Evolutionary conservation across 2,888 invertebrate genomes (phyloP), one percentile per base, ranked within the genome.

Genomic region (Thereva nobilitata): DNA sequence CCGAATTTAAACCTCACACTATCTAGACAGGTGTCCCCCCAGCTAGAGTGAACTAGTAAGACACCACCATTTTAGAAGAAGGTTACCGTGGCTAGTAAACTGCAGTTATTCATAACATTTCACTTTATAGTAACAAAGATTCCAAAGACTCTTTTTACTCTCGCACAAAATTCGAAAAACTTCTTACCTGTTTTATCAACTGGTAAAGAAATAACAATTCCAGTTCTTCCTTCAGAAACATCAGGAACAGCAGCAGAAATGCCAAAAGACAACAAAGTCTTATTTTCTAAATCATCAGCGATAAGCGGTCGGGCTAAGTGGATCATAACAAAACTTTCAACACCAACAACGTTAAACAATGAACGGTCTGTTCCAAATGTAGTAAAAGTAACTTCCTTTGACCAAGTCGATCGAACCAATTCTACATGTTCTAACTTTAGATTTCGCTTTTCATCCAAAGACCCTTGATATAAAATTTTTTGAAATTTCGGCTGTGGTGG

Each of bases 401-500:
- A 41, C 67, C 73, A 74, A 3, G 73, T 73, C 6, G 52, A 64
- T 5, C 57, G 38, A 4, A 47, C 12, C 12, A 75, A 53, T n/a
- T 64, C 40, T n/a, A 73, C 10, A 35, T 64, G 35, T 42, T 35
- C 35, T 1, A 71, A 57, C 2, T 59, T 5, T 1, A 75, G 70
- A 0, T 61, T 4, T 4, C 69, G 56, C 42, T 70, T 49, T 0
- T 59, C 5, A 42, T 67, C 64, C 8, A 74, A 61, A 0, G 12
- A 41, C 9, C 66, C 70, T 8, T 69, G 66, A 44, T 67, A 64
- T 3, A 67, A 1, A 8, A 34, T 35, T 10, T 59, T 59, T 7
- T 59, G 37, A 35, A 75, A 75, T 40, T 61, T 67, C 2, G 74
- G 75, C 8, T 68, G 67, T 7, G 68, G 54, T 0, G 73, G 72